Evolutionary conservation across 1,140 invertebrate species (phyloP), one percentile per base, ranked within the genome.

Genomic region (Neodiprion pinetum): DNA sequence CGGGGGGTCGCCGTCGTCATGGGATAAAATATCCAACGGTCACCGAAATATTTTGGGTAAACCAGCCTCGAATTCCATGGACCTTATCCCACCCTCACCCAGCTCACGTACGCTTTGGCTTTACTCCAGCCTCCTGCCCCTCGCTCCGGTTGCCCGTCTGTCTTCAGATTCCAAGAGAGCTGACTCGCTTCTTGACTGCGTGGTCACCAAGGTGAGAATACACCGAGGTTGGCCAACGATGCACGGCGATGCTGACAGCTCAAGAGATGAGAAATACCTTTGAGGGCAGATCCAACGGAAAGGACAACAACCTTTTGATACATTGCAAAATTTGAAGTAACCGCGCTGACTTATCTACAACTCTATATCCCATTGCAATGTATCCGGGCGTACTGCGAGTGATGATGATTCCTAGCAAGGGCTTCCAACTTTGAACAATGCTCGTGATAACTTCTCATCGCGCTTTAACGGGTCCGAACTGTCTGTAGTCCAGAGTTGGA

Each of bases 131-230:
- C 11, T 3, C 7, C 53, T 61, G 11, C 53, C n/a, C 2, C 11
- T 3, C 28, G 28, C 28, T 5, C 28, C 28, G 28, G 28, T 40
- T 40, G 28, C 28, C 53, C n/a, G n/a, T 11, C 53, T 61, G 53
- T 61, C 53, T 61, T 61, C 53, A n/a, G 53, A 61, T 61, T 61
- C 53, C 53, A 61, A 61, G 53, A 61, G 53, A 61, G 53, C 53
- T n/a, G n/a, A 61, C 53, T 11, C n/a, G 53, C 53, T 61, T n/a
- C 53, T n/a, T 61, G 11, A 61, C 53, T 61, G 11, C 53, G n/a
- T n/a, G 53, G n/a, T 61, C 2, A 61, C 53, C 53, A 61, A 61
- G 53, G n/a, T 12, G 53, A 61, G n/a, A 12, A 61, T 61, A 12
- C 5, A 40, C 28, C 0, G 2, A 61, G 7, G 53, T 1, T 61